Evolutionary conservation across 2,113 vertebrate species (phyloP), one percentile per base, ranked within the genome.

Genomic region (Xyliphius kryptos): DNA sequence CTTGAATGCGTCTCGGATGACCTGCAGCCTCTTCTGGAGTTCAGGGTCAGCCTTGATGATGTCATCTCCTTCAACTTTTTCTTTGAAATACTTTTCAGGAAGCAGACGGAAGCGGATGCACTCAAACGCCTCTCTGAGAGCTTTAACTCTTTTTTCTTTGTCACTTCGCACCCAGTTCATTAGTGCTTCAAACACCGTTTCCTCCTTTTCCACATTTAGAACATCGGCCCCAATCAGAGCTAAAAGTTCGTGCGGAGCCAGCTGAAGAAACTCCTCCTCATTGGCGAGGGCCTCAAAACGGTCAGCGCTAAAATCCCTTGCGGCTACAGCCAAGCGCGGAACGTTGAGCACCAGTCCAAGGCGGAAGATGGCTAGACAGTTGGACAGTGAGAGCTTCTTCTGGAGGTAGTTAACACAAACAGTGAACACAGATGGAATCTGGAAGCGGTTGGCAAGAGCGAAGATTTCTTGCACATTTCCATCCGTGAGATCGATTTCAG

Each of bases 381-480:
- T 99, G 1, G 76, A 71, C 2, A 87, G 54, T 4, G 94, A 93
- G 3, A 99, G 84, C 78, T 92, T 95, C 75, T 92, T 93, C 86
- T 97, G 94, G 36, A 99, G 91, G 12, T n/a, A n/a, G n/a, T n/a
- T n/a, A n/a, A n/a, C n/a, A n/a, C n/a, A n/a, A n/a, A n/a, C n/a
- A n/a, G n/a, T 99, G 79, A 99, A 99, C 21, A 99, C 92, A 0
- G 96, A 99, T 0, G 96, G 95, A 77, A 99, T 97, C 82, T 98
- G 96, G 79, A 98, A 98, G 56, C 91, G 91, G 81, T 94, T 99
- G 19, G 96, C 92, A 79, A 98, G 75, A 0, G 93, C 92, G 55
- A 99, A 94, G 51, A 99, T 93, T 71, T 97, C 93, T 79, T 98
- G 96, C 40, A 99, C 94, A 0, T 99, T 99, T 61, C 90, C 89